These are phyloP conservation scores for Criorhina ranunculi DNA, from an alignment of 2,888 invertebrate species.

Conservation along the genomic window DNA sequence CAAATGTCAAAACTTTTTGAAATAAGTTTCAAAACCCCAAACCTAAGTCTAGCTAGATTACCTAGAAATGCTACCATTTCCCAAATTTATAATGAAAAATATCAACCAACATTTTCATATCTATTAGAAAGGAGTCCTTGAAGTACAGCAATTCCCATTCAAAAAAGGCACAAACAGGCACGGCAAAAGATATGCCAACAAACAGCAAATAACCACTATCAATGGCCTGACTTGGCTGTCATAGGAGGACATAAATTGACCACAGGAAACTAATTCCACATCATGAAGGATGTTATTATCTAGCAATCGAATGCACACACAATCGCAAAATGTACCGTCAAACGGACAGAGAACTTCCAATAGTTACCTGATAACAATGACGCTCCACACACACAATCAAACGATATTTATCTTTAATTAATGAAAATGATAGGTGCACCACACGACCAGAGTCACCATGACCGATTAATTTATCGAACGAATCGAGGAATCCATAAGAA, in stretches of 20 bases:
- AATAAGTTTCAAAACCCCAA: too few species aligned
- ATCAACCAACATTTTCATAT: too few species aligned
- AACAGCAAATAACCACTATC: conserved; percentile 34
- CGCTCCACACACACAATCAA: conserved; percentile 72
- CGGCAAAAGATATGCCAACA: conserved; percentile 1
- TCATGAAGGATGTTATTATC: conserved; percentile 74
- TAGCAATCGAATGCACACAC: conserved; percentile 52
- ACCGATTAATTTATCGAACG: conserved; percentile 76
- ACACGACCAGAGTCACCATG: conserved; percentile 72
- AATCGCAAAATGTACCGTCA: background rate
- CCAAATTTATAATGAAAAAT: too few species aligned
- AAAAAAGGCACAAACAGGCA: conserved; percentile 4
- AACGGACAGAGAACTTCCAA: conserved; percentile 48
- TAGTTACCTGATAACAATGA: conserved; percentile 70
- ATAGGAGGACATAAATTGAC: conserved; percentile 67
- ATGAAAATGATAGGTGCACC: conserved; percentile 76
- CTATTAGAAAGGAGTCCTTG: conserved; percentile 21
- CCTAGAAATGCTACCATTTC: too few species aligned
- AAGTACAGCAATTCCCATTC: background rate
- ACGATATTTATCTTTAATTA: conserved; percentile 76
- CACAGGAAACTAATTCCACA: conserved; percentile 74
- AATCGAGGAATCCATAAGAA: conserved; percentile 70
- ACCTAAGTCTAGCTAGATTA: too few species aligned
- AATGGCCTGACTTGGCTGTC: conserved; percentile 48
- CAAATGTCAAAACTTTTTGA: too few species aligned